Evolutionary conservation across 2,888 invertebrate genomes (phyloP), one percentile per base, ranked within the genome.

Genomic region (Mesoligia furuncula): DNA sequence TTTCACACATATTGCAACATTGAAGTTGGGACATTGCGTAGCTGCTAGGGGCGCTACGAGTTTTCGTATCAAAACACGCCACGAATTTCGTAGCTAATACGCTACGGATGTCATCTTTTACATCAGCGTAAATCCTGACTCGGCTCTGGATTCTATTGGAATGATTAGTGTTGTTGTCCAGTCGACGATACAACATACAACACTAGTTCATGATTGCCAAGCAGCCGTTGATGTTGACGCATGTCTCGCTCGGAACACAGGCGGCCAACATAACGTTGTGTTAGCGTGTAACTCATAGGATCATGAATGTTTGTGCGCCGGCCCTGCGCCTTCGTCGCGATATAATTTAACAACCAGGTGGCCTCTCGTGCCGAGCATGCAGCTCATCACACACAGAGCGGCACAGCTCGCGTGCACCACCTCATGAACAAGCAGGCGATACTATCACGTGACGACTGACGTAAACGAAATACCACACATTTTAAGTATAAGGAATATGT

Each of bases 1-100:
- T 51, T 51, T 11, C 0, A 68, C 51, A 31, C 11, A 20, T 20
- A 51, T 51, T 51, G 51, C 20, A 51, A 20, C 8, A 31, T 8
- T 65, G 3, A 20, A 15, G 31, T 24, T 67, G 67, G 48, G 27
- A 66, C 8, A 24, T 31, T 27, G 27, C 45, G 65, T 73, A 72
- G 42, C 31, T 64, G 20, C 54, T 65, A 72, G 54, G 73, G 45
- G n/a, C 17, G 13, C 72, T 72, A 71, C 39, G 39, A 48, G 9
- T 61, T 70, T 70, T 71, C 24, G 48, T 36, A 61, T 27, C 36
- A 61, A 66, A 61, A 20, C 15, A 15, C 20, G 24, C 42, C 15
- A 59, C 27, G 61, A 45, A 9, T n/a, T 6, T 54, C 20, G 27
- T 70, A 57, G 36, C 36, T 15, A 31, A 42, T 27, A 20, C 42